These are phyloP conservation scores for Hucho hucho DNA, from an alignment of 2,113 vertebrate species.

Conservation along the genomic window DNA sequence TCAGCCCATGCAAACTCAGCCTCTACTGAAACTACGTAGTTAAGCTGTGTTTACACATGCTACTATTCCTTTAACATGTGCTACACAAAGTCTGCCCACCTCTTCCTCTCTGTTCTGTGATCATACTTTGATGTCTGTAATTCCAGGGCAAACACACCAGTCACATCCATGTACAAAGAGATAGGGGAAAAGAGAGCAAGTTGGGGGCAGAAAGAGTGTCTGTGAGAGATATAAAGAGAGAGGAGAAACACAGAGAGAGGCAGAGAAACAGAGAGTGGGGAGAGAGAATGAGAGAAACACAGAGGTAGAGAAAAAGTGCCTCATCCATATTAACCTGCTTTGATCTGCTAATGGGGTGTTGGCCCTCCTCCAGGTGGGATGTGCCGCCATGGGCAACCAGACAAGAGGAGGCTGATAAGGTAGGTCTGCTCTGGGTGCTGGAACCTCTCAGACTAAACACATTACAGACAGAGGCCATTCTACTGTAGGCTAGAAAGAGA, in stretches of 20 bases:
- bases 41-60: neutral
- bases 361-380: slow-evolving; percentile 63
- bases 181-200: neutral
- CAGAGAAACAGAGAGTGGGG: slow-evolving; percentile 3
- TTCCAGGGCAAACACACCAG: neutral
- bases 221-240: neutral
- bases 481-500: neutral
- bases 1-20: too few species aligned
- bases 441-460: slow-evolving; percentile 55
- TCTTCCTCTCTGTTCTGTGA: neutral
- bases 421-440: slow-evolving; percentile 17
- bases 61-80: neutral
- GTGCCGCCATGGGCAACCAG: slow-evolving; percentile 58
- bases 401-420: slow-evolving; percentile 61
- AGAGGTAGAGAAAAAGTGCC: slow-evolving; percentile 23
- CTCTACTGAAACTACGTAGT: neutral
- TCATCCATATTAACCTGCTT: slow-evolving; percentile 54
- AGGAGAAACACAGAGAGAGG: neutral
- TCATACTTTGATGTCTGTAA: neutral
- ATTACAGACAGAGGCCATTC: too few species aligned
- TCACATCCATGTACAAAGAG: neutral
- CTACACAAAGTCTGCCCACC: neutral
- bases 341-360: slow-evolving; percentile 66
- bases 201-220: neutral
- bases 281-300: slow-evolving; percentile 2